Conservation (phyloP, 2,113 vertebrate genomes). For the Rhynchomys soricoides region DNA sequence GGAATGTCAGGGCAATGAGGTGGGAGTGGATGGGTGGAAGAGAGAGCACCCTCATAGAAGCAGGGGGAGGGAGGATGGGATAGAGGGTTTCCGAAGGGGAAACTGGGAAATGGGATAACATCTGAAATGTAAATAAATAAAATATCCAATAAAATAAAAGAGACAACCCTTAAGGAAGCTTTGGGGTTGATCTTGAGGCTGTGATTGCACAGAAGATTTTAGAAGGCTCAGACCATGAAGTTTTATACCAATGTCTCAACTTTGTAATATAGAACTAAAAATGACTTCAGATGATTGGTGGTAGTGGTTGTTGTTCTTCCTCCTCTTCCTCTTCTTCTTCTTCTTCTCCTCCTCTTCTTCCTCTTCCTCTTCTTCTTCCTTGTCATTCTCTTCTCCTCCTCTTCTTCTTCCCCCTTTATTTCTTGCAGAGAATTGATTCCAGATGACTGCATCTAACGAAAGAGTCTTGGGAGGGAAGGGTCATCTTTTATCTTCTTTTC, state of each 20-base stretch:
- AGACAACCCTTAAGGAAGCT: background rate
- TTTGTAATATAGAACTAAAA: background rate
- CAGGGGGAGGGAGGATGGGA: no score
- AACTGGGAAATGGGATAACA: no score
- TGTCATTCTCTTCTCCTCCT: no score
- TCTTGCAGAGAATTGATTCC: background rate
- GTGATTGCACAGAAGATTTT: background rate
- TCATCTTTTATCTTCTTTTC: background rate
- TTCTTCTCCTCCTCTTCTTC: no score
- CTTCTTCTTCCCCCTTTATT: background rate
- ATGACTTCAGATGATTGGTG: background rate
- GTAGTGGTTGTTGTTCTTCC: background rate
- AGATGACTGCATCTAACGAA: background rate
- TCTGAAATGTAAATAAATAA: no score
- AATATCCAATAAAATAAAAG: no score
- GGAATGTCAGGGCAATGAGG: no score
- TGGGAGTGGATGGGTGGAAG: no score
- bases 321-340: no score
- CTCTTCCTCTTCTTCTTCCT: no score
- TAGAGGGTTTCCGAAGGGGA: no score
- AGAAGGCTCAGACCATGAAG: background rate
- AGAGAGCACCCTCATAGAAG: no score
- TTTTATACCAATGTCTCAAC: constrained; percentile 3
- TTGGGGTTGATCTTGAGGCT: background rate
- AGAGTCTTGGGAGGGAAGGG: background rate